A percentile compares a stretch with the other conserved stretches of the same genome.
Conservation (phyloP, 2,888 invertebrate genomes). For the Galeruca laticollis region DNA sequence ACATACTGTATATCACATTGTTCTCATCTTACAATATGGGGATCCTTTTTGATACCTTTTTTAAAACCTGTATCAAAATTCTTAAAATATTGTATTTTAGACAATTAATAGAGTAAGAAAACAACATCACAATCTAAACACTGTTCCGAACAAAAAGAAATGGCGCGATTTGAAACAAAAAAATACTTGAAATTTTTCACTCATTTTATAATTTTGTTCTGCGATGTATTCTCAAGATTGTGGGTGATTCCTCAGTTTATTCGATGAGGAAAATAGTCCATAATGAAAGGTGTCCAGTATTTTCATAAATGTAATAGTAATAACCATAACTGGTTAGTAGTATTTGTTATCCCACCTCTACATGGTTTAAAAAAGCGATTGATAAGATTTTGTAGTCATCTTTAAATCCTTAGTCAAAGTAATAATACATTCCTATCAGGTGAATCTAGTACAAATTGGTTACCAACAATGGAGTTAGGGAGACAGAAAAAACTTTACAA, state of each 20-base stretch:
- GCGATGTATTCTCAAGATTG: not conserved
- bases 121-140: constrained; percentile 50
- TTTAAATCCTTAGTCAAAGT: too few species aligned
- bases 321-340: too few species aligned
- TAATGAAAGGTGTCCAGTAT: too few species aligned
- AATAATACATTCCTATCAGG: too few species aligned
- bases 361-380: too few species aligned
- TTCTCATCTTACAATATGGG: not conserved
- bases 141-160: constrained; percentile 46
- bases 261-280: too few species aligned
- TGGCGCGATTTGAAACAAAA: constrained; percentile 28
- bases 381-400: too few species aligned
- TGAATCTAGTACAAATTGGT: too few species aligned
- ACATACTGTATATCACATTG: not conserved
- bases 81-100: constrained; percentile 34
- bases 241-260: not conserved
- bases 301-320: too few species aligned
- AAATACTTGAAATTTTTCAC: constrained; percentile 14
- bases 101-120: constrained; percentile 46
- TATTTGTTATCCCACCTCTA: too few species aligned
- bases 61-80: constrained; percentile 20
- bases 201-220: constrained; percentile 27
- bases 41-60: not conserved
- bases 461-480: too few species aligned
- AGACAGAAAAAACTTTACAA: too few species aligned